Base-by-base conservation (phyloP, 2,797 vertebrate species). In the Periparus ater region DNA sequence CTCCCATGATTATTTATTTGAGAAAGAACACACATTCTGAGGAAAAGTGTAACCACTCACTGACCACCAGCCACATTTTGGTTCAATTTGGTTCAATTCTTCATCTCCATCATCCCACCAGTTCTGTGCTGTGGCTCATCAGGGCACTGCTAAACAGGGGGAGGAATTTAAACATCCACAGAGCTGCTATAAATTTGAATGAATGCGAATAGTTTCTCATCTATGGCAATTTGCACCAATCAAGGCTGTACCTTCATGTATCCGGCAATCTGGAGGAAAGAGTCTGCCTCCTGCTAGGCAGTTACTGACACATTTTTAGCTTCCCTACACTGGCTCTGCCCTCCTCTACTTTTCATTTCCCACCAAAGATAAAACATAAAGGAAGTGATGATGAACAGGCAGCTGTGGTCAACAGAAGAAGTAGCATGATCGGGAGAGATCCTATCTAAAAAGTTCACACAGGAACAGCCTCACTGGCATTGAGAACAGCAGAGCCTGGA, bases 271-370 rank as follows among this genome's bases (percentile, higher is more conserved):
- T 36, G 81, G 77, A 94, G 74, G 45, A 77, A 85, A 65, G 91
- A 91, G 36, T 22, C 77, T 81, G 91, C 85, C 82, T 87, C 89
- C 76, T 78, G 85, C 83, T 45, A 86, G 80, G 91, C 93, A 82
- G 71, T 76, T 87, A 55, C 93, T 58, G 76, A 55, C 75, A 86
- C 32, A 4, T 83, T 92, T 94, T 94, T 88, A 84, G 76, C 89
- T 92, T 88, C 32, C 79, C 85, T 83, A 16, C 3, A 1, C 76
- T 57, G 38, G 3, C 79, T 93, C 29, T 91, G 73, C 83, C 48
- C 62, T 89, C 57, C 60, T 90, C 61, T 93, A 82, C 82, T 86
- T 95, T 95, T 90, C 73, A 44, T 85, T 92, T 88, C 66, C 85
- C 81, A 80, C 77, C 55, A 70, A 77, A 88, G 53, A 53, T 61